Evolutionary conservation across 2,797 vertebrate genomes (phyloP).

Genomic region (Arctocebus calabarensis): DNA sequence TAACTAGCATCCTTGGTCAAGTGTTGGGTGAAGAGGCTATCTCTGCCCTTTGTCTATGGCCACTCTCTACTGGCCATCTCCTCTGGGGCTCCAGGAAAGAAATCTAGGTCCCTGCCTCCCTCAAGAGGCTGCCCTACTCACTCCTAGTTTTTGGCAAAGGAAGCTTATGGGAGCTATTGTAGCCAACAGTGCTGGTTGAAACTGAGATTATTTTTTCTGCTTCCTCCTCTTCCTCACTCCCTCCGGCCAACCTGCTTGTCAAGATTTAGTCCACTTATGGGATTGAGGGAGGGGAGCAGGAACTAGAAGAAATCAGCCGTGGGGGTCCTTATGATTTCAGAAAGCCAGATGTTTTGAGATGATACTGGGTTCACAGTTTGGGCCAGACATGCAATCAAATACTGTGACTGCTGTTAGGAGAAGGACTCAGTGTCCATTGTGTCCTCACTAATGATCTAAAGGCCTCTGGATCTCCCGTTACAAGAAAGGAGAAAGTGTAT

Average conservation of each 20-base stretch:
- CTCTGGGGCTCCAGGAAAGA: not conserved
- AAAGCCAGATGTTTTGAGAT: not conserved
- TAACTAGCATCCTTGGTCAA: not conserved
- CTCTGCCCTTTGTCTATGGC: constrained; percentile 60
- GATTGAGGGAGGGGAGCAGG: not conserved
- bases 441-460: not conserved
- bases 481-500: rapidly evolving
- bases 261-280: constrained; percentile 67
- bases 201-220: constrained; percentile 68
- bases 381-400: not conserved
- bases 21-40: constrained; percentile 72
- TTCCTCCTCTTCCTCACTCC: constrained; percentile 41
- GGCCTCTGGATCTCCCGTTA: not conserved
- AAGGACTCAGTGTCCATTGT: not conserved
- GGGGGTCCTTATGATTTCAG: not conserved
- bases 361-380: not conserved
- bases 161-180: not conserved
- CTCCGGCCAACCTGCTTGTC: constrained; percentile 44
- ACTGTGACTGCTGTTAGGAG: not conserved
- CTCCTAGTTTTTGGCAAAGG: not conserved
- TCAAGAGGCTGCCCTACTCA: not conserved
- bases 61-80: not conserved
- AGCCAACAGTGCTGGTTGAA: constrained; percentile 52
- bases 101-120: not conserved
- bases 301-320: not conserved